Base-by-base conservation (phyloP, 2,113 vertebrate species). In the Antennarius striatus region DNA sequence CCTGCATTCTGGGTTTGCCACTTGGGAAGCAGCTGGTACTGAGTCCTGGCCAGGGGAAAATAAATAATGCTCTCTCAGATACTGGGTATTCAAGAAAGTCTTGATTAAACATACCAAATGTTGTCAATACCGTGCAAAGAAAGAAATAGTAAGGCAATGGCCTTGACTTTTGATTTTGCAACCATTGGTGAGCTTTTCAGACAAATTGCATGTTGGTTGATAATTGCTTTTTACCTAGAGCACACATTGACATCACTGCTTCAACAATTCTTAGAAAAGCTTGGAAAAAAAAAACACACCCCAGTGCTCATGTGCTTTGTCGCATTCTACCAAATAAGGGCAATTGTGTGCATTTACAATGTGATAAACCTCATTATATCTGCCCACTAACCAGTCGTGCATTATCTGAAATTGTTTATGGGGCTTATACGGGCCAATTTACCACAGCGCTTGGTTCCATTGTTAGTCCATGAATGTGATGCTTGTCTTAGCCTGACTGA, bases 371-470 rank as follows among this genome's bases (percentile, higher is more conserved):
- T 87, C 85, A 88, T 90, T 90, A 89, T 81, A 75, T 85, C 87
- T 81, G 84, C 85, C 86, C 86, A 86, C 88, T 91, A 90, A 89
- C 83, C 85, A 86, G 83, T 77, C 87, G 79, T 63, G 66, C 81
- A 83, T 89, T 88, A 88, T 91, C 88, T 81, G 85, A 79, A 90
- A 88, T 86, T 89, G 83, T 90, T 88, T 91, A 90, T 87, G 81
- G 86, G 77, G 84, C 82, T 88, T 88, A 89, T 85, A 85, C 74
- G 64, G 79, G 61, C 84, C 81, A 88, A 88, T 90, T 91, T 87
- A 90, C 74, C 82, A 86, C 85, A 89, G 83, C 48, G 61, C 81
- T 79, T 83, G 81, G 63, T 80, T 86, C 86, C 85, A 86, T 90
- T 92, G 89, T 91, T 85, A 83, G 70, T 79, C 68, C 46, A 72